Evolutionary conservation across 1,140 invertebrate species (phyloP).

Genomic region (Magallana gigas): DNA sequence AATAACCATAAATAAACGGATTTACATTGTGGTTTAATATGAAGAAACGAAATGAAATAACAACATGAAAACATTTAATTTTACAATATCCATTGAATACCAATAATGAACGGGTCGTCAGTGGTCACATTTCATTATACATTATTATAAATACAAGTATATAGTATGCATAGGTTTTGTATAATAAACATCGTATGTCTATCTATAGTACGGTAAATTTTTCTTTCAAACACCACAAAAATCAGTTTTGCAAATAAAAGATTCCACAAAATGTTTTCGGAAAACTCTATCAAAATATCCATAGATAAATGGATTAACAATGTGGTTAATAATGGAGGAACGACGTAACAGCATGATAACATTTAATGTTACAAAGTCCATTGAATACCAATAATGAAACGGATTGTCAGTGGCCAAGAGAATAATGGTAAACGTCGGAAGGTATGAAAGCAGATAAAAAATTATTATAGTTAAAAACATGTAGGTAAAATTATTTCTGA

Average conservation of each 20-base stretch:
- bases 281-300: slow-evolving; percentile 22
- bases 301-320: not conserved
- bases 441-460: not conserved
- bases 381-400: not conserved
- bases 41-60: too few relatives aligned
- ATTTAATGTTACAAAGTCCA: not conserved
- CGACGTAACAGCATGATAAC: not conserved
- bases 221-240: too few relatives aligned
- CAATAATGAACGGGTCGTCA: too few relatives aligned
- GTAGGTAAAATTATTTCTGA: slow-evolving; percentile 20
- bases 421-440: not conserved
- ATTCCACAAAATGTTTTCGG: not conserved
- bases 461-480: slow-evolving; percentile 22
- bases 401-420: not conserved
- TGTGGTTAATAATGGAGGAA: not conserved
- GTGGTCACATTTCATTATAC: too few relatives aligned
- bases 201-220: too few relatives aligned
- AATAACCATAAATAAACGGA: too few relatives aligned
- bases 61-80: too few relatives aligned
- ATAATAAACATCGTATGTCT: too few relatives aligned
- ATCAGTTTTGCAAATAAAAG: not conserved
- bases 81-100: too few relatives aligned
- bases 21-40: too few relatives aligned
- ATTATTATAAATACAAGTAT: too few relatives aligned
- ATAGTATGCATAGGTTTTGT: too few relatives aligned